These are phyloP conservation scores for Gulo gulo DNA, from an alignment of 2,113 vertebrate genomes.

Conservation along the genomic window DNA sequence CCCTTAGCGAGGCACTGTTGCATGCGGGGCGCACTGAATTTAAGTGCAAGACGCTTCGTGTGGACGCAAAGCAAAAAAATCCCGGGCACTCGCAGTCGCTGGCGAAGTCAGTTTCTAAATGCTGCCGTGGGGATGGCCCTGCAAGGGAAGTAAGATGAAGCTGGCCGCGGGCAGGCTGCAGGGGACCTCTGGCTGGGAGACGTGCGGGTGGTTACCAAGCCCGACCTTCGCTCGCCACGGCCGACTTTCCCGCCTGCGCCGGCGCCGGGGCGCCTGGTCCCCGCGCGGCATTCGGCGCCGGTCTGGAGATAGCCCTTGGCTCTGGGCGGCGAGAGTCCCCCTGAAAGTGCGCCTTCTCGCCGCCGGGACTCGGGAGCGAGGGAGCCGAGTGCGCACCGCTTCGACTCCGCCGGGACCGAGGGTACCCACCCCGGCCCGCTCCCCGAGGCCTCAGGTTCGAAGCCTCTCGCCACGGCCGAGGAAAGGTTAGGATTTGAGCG, in stretches of 20 bases:
- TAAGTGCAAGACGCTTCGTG: neutral
- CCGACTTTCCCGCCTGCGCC: neutral
- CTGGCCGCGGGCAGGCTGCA: neutral
- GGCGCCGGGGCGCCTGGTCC: conserved; percentile 11
- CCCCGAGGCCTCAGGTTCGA: neutral
- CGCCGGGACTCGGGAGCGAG: neutral
- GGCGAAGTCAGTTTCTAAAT: neutral
- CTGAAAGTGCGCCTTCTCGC: neutral
- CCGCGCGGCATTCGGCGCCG: neutral
- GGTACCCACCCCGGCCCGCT: neutral
- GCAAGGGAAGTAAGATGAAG: neutral
- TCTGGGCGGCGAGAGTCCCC: neutral
- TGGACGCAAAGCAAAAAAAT: neutral
- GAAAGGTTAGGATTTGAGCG: neutral
- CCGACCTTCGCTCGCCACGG: neutral
- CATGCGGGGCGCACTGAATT: neutral
- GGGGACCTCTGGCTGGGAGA: neutral
- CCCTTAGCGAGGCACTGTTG: conserved; percentile 51
- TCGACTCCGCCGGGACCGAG: neutral
- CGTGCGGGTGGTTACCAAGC: neutral
- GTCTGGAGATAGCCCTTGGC: conserved; percentile 18
- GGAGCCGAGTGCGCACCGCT: neutral
- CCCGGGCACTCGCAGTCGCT: neutral
- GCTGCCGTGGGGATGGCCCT: neutral
- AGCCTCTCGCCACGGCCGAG: neutral